Evolutionary conservation across 1,140 invertebrate species (phyloP), one percentile per base, ranked within the genome.

Genomic region (Tribolium castaneum): DNA sequence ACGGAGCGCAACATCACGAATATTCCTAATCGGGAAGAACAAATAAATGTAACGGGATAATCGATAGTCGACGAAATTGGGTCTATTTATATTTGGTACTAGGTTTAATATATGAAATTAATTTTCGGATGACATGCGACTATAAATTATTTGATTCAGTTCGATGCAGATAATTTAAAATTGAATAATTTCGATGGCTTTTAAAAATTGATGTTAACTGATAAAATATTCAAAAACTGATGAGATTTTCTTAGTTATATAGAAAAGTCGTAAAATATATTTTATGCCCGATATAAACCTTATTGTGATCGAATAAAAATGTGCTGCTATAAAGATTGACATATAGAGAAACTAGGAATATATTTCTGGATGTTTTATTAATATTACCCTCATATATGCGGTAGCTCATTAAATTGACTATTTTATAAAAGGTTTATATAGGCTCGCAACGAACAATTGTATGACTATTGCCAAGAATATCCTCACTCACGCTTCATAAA

Each of bases 191-290:
- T 1, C 5, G n/a, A 72, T 4, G 10, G 16, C 5, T 73, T 73
- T 73, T 19, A 34, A 73, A 73, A 52, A 52, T 54, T 25, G 45
- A 73, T 73, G 22, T 73, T 52, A 73, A 73, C n/a, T 25, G 39
- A 10, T 72, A 72, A 54, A 70, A 77, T 76, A 76, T 77, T 77
- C 75, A 71, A 77, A 71, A 71, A 54, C 70, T 77, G 75, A 77
- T 70, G 59, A 77, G 75, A 77, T 77, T 77, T 77, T 70, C 45
- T 54, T 62, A 62, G 66, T 70, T 66, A 77, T 77, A 77, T 77
- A 77, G 52, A 77, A 77, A 70, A 70, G 50, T 77, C 75, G 62
- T 77, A 77, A 77, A 77, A 77, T 70, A 77, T 70, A 77, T 77
- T 77, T 77, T 77, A 77, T 70, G 70, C 16, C 45, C 12, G 62